These are phyloP conservation scores for Drosophila seguyi DNA, from an alignment of 1,140 invertebrate genomes.

Conservation along the genomic window DNA sequence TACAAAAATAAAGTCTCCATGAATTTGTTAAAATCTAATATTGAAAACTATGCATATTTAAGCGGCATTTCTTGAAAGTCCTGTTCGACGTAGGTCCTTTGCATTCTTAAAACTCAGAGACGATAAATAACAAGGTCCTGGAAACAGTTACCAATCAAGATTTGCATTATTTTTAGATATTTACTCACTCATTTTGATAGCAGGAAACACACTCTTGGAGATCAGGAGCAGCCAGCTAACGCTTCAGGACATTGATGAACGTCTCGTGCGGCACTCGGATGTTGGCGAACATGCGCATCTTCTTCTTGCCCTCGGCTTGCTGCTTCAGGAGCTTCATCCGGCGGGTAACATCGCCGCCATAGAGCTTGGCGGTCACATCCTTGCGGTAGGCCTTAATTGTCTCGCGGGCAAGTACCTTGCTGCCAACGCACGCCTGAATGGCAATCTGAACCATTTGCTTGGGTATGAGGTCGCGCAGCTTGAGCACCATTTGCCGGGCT, in stretches of 20 bases:
- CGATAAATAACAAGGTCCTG: not conserved
- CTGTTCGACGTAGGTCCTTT: not conserved
- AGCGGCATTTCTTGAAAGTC: not conserved
- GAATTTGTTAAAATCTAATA: not conserved
- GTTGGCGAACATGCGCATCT: conserved; percentile 95
- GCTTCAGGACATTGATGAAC: conserved; percentile 96
- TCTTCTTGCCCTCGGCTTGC: conserved; percentile 97
- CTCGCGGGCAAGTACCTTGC: conserved; percentile 94
- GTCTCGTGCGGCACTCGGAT: conserved; percentile 96
- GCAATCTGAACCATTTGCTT: conserved; percentile 94
- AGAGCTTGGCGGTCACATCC: conserved; percentile 97
- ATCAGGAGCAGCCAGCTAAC: conserved; percentile 82
- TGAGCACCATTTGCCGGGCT: conserved; percentile 90
- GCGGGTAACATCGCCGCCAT: conserved; percentile 96
- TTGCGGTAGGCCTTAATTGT: conserved; percentile 95
- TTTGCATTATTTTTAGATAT: not conserved
- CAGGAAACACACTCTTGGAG: not conserved
- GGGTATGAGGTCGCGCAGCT: conserved; percentile 95
- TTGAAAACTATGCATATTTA: not conserved
- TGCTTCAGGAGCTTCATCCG: conserved; percentile 94
- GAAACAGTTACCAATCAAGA: conserved; percentile 9
- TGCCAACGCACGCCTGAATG: conserved; percentile 94
- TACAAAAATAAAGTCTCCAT: no score
- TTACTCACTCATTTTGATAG: conserved; percentile 14
- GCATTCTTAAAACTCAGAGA: not conserved